Evolutionary conservation across 1,140 invertebrate genomes (phyloP).

Genomic region (Dolichoris vasculosae): DNA sequence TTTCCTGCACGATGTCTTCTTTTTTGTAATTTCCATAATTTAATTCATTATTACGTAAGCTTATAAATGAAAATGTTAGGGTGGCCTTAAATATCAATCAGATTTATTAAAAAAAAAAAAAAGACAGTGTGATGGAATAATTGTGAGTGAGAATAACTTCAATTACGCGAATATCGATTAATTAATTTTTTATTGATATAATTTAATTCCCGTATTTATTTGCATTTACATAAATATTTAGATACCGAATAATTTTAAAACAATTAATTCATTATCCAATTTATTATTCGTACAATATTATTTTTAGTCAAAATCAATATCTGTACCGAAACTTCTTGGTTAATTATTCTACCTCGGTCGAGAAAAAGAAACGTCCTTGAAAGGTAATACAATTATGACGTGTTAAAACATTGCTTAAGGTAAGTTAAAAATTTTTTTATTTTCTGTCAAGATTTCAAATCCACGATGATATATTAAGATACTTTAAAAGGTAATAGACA

Average conservation of each 20-base stretch:
- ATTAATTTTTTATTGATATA: not conserved
- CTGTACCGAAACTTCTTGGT: not conserved
- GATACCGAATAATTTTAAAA: not conserved
- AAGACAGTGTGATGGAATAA: not conserved
- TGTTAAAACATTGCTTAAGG: not conserved
- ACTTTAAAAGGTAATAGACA: not conserved
- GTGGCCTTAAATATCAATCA: not conserved
- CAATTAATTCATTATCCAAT: not conserved
- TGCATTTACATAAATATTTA: too few species aligned
- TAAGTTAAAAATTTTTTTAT: not conserved
- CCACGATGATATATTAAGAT: not conserved
- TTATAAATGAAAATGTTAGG: not conserved
- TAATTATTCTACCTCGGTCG: not conserved
- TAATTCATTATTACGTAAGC: not conserved
- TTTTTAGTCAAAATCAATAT: not conserved
- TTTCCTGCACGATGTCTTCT: too few species aligned
- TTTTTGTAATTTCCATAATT: not conserved
- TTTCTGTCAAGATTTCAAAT: not conserved
- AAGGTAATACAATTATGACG: not conserved
- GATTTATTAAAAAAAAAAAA: not conserved
- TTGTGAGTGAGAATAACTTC: not conserved
- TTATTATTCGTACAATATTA: not conserved
- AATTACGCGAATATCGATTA: not conserved
- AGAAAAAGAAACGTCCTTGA: not conserved
- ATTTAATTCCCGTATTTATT: too few species aligned